Conservation (phyloP, 2,797 vertebrate genomes). For the Mareca penelope region DNA sequence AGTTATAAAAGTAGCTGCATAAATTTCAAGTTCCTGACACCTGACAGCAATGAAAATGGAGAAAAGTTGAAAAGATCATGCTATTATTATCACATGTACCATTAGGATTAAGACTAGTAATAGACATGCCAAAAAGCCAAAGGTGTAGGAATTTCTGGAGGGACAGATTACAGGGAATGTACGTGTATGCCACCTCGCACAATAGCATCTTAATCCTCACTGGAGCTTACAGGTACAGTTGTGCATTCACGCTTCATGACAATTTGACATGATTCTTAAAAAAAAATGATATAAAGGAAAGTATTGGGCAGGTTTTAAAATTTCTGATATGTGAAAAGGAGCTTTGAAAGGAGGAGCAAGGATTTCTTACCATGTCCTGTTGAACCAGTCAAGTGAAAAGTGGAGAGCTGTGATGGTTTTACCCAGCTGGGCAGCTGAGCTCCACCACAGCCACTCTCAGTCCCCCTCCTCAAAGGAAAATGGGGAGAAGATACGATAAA, state of each 20-base stretch:
- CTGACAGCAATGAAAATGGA: not conserved
- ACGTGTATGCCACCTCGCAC: not conserved
- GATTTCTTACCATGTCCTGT: not conserved
- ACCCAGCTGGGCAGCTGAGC: no score
- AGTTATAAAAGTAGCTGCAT: not conserved
- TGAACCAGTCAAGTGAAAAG: not conserved
- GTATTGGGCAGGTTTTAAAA: not conserved
- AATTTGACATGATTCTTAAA: not conserved
- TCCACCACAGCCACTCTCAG: no score
- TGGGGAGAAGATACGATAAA: no score
- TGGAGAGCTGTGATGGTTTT: not conserved
- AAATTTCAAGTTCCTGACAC: conserved; percentile 31
- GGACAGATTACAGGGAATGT: not conserved
- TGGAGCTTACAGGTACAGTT: not conserved
- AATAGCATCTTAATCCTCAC: not conserved
- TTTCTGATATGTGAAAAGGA: not conserved
- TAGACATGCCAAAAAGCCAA: not conserved
- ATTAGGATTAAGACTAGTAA: not conserved
- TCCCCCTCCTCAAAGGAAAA: no score
- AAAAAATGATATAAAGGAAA: not conserved
- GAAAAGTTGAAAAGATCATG: not conserved
- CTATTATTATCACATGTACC: not conserved
- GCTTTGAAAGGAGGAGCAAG: not conserved
- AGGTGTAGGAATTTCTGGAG: not conserved
- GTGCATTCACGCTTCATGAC: not conserved